Evolutionary conservation across 1,140 invertebrate genomes (phyloP), one percentile per base, ranked within the genome.

Genomic region (Acromyrmex heyeri): DNA sequence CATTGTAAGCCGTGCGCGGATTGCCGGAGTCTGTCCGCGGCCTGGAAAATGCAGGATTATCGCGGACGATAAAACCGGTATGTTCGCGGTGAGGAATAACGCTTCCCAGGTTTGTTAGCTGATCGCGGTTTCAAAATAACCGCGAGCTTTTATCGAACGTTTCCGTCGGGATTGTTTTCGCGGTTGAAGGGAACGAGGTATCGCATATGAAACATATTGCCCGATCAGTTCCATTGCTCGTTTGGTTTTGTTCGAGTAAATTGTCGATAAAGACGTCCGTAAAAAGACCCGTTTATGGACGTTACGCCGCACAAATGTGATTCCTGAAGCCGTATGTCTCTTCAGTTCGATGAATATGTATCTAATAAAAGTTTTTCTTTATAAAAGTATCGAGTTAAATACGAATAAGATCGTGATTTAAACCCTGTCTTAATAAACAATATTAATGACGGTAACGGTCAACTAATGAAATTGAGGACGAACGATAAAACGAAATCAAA

Each of bases 61-160:
- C 75, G 90, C 62, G 79, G 57, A 85, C 79, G 78, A 86, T 90
- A 91, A 90, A 91, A 90, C 61, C 81, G 75, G 59, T 82, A 78
- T 76, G 83, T 77, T 83, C 87, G 48, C 53, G 53, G 50, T 55
- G 14, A 59, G 64, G 59, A 67, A 76, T 77, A 90, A 89, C 85
- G 88, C 86, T 89, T 64, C 8, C 38, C 53, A 72, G 57, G 83
- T 72, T 86, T 82, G 87, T 89, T 88, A 86, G 83, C 64, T 72
- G 88, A 85, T 77, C 72, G 88, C 62, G 87, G 85, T 90, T 83
- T 67, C 88, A 83, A 89, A 89, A 89, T 90, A 87, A 90, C 88
- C 88, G 27, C 88, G 87, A 72, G 88, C 88, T 78, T 89, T 81
- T 89, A 90, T 79, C 72, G 77, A 61, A 69, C 50, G 57, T 78